Base-by-base conservation (phyloP, 2,113 vertebrate genomes). In the Varanus salvator region DNA sequence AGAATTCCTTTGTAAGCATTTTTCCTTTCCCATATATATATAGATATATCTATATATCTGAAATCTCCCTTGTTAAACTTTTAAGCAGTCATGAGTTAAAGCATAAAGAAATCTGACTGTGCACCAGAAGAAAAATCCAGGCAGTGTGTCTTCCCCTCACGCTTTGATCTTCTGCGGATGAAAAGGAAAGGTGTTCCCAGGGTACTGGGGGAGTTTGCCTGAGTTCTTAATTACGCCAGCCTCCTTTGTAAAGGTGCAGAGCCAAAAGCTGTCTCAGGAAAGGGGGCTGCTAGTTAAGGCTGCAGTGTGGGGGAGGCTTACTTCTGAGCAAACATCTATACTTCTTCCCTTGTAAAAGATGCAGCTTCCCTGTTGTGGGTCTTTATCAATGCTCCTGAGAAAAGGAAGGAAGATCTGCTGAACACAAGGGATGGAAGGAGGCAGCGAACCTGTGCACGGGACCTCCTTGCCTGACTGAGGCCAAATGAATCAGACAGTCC, bases 311-410 rank as follows among this genome's bases (percentile, higher is more conserved):
- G 15, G 3, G 9, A 15, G 9, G 9, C 17, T 64, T 64, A 64
- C 60, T 64, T 21, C 60, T 64, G 60, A 64, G 60, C 60, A 21
- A 64, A 64, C 19, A 38, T 75, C 14, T 50, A 29, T 50, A 25
- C 48, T 60, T 68, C n/a, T 27, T 50, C 48, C 38, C 38, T 44
- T 34, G 27, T 19, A 54, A 66, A 84, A 54, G 64, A 8, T 15
- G 50, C n/a, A 68, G n/a, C 60, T 85, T 80, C 66, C 50, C 75
- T 69, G 29, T 80, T 54, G 52, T 69, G 7, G 19, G 17, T 71
- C 50, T 7, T 8, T 68, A 75, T 54, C 83, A 85, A 85, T 69
- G 60, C 83, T 69, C 74, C 57, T 78, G 88, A 85, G 83, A 90
- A 90, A 78, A 80, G 76, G 75, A 78, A 90, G 68, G 19, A 11